phyloP scores from a whole-genome alignment of 23 tunicate species.

The Halocynthia roretzi region DNA sequence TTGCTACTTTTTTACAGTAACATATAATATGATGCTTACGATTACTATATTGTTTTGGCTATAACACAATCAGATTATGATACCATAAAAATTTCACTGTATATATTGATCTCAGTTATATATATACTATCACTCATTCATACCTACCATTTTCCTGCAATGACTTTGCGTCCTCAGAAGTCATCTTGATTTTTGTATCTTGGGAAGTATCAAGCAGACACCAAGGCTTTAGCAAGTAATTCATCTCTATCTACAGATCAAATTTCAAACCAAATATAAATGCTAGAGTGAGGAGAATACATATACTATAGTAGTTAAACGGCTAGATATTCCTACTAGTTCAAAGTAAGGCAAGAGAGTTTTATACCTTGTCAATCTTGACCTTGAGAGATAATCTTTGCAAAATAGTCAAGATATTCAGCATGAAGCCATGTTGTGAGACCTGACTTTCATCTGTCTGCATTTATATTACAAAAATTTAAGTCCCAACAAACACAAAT shows the following conservation, averaged over 20 bases:
- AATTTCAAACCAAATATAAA: no score
- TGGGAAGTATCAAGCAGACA: constrained; percentile 17
- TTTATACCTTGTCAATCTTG: constrained; percentile 36
- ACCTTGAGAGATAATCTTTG: constrained; percentile 65
- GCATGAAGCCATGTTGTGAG: constrained; percentile 63
- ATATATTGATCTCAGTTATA: no score
- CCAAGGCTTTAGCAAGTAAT: constrained; percentile 30
- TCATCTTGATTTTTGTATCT: constrained; percentile 64
- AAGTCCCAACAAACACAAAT: not conserved
- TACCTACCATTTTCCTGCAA: not conserved
- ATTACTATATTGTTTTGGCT: not conserved
- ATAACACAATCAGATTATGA: no score
- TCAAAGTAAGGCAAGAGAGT: not conserved
- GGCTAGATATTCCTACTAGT: not conserved
- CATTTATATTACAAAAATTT: not conserved
- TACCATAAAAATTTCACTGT: no score
- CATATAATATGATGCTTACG: constrained; percentile 1
- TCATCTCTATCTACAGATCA: constrained; percentile 24
- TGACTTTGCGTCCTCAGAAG: constrained; percentile 19
- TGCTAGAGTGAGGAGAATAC: no score
- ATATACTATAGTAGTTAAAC: no score
- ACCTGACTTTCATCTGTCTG: constrained; percentile 31
- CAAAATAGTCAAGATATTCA: constrained; percentile 49
- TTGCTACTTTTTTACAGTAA: constrained; percentile 8
- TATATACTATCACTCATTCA: no score